These are phyloP conservation scores for Zootermopsis nevadensis DNA, from an alignment of 2,888 invertebrate species.

Conservation along the genomic window DNA sequence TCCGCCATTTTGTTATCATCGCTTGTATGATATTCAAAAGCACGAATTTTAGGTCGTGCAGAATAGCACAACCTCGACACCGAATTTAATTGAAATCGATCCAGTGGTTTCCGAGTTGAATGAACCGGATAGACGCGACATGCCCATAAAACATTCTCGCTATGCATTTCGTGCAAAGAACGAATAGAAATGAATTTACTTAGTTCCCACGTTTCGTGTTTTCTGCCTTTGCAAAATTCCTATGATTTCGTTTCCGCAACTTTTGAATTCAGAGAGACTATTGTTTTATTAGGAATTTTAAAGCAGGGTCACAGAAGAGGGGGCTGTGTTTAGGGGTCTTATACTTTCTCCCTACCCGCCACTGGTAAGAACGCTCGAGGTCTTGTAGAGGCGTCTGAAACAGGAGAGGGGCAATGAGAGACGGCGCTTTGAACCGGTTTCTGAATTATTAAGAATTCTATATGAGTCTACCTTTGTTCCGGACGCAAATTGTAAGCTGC, in stretches of 20 bases:
- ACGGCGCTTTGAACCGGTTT: constrained; percentile 13
- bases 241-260: background rate
- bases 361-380: constrained; percentile 18
- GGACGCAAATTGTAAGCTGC: constrained; percentile 17
- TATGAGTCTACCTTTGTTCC: constrained; percentile 25
- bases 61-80: no score
- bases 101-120: no score
- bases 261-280: background rate
- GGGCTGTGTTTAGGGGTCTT: background rate
- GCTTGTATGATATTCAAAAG: no score
- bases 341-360: background rate
- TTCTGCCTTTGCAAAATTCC: no score
- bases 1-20: no score
- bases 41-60: no score
- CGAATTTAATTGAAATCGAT: no score
- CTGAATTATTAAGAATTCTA: constrained; percentile 29
- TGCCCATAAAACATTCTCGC: no score
- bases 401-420: constrained; percentile 8
- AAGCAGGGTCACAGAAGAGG: background rate
- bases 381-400: background rate
- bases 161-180: no score
- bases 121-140: no score
- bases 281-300: constrained; percentile 9
- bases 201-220: no score
- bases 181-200: no score